These are phyloP conservation scores for Tragelaphus strepsiceros DNA, from an alignment of 2,113 vertebrate species.

Conservation along the genomic window DNA sequence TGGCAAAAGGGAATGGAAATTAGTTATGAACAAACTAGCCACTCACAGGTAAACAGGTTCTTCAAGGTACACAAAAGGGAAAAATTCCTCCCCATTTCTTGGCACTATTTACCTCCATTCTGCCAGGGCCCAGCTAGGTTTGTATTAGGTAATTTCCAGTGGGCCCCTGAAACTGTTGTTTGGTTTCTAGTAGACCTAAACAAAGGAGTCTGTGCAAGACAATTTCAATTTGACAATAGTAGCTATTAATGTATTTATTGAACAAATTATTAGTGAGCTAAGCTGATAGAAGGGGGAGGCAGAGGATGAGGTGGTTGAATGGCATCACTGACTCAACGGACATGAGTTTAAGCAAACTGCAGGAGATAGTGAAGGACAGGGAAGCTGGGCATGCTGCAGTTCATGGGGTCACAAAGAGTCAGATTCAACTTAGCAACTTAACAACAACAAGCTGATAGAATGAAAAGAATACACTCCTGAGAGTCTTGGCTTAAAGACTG, in stretches of 20 bases:
- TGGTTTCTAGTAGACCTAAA: background rate
- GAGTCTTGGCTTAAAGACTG: background rate
- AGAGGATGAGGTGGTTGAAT: background rate
- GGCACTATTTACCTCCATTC: background rate
- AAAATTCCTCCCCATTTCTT: background rate
- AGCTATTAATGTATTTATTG: background rate
- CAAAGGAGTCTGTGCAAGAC: constrained; percentile 25
- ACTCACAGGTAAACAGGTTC: constrained; percentile 23
- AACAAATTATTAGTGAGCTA: background rate
- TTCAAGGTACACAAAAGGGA: background rate
- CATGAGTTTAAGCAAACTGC: background rate
- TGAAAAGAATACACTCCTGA: constrained; percentile 5
- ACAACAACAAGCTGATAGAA: background rate
- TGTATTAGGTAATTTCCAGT: background rate
- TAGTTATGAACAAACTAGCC: background rate
- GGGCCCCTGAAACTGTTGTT: background rate
- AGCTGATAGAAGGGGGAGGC: background rate
- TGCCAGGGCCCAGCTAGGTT: background rate
- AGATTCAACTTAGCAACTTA: background rate
- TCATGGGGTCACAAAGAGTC: background rate
- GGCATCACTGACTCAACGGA: background rate
- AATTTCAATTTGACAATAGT: background rate
- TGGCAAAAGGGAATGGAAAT: constrained; percentile 18
- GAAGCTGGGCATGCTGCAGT: background rate
- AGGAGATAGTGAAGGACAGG: background rate